Conservation (phyloP, 2,797 vertebrate species). For the Sebastes miniatus region DNA sequence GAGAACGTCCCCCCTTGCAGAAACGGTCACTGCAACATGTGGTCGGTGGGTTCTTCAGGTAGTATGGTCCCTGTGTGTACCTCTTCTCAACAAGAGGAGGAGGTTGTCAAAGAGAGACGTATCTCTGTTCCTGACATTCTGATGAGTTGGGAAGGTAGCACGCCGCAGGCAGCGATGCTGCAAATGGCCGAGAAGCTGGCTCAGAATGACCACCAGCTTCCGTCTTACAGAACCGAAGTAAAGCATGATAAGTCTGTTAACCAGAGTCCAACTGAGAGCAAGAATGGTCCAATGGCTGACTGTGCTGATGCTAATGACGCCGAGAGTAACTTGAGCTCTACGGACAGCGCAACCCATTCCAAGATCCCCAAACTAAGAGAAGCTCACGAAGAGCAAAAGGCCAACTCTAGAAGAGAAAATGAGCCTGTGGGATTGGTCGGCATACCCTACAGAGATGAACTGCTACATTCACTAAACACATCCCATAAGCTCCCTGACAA, state of each 20-base stretch:
- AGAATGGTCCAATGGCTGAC: neutral
- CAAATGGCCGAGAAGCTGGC: neutral
- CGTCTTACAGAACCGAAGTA: neutral
- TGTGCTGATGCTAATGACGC: neutral
- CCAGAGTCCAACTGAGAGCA: neutral
- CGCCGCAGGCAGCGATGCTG: neutral
- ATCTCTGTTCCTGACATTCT: conserved; percentile 60
- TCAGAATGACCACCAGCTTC: neutral
- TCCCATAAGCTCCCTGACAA: neutral
- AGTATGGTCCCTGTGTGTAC: conserved; percentile 41
- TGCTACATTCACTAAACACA: neutral
- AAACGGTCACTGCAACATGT: conserved; percentile 12
- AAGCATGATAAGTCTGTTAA: neutral
- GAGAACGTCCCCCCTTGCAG: neutral
- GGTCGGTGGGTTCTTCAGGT: conserved; percentile 51
- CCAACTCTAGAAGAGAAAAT: neutral
- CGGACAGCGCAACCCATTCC: neutral
- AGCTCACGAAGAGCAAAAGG: neutral
- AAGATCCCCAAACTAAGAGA: conserved; percentile 32
- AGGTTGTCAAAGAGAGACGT: conserved; percentile 24
- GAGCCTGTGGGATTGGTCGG: neutral
- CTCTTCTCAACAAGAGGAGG: conserved; percentile 55
- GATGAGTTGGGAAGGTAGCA: conserved; percentile 32
- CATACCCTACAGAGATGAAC: neutral
- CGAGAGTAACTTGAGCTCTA: neutral